A percentile compares a stretch with the other conserved stretches of the same genome.
Evolutionary conservation across 2,888 invertebrate genomes (phyloP).

Genomic region (Coenonympha arcania): DNA sequence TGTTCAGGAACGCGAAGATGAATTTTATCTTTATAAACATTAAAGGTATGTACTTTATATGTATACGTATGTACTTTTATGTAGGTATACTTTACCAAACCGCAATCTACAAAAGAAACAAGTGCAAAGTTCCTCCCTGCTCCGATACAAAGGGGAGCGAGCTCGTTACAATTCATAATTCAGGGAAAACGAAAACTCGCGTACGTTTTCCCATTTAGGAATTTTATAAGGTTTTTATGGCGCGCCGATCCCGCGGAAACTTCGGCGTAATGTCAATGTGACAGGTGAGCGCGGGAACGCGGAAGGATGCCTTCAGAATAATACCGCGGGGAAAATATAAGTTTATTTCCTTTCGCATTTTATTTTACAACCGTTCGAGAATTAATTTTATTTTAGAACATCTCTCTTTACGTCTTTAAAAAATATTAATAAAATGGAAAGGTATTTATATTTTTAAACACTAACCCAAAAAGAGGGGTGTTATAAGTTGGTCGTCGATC

Average conservation of each 20-base stretch:
- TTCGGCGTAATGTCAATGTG: too few species aligned
- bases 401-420: too few species aligned
- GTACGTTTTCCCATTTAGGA: conserved; percentile 73
- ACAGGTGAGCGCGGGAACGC: conserved; percentile 31
- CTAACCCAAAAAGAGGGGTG: too few species aligned
- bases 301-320: conserved; percentile 16
- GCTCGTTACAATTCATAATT: conserved; percentile 74
- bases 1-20: too few species aligned
- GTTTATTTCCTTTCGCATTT: conserved; percentile 1
- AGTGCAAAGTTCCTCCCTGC: conserved; percentile 47
- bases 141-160: conserved; percentile 40
- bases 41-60: conserved; percentile 44
- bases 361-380: conserved; percentile 1
- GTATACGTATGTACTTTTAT: conserved; percentile 40
- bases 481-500: too few species aligned
- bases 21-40: too few species aligned
- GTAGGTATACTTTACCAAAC: conserved; percentile 26
- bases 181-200: conserved; percentile 58
- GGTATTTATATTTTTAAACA: not conserved
- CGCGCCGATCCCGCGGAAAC: conserved; percentile 46
- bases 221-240: conserved; percentile 73
- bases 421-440: too few species aligned
- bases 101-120: conserved; percentile 65
- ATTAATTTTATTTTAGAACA: not conserved
- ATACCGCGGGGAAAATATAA: not conserved